Base-by-base conservation (phyloP, 2,888 invertebrate genomes). In the Operophtera brumata region DNA sequence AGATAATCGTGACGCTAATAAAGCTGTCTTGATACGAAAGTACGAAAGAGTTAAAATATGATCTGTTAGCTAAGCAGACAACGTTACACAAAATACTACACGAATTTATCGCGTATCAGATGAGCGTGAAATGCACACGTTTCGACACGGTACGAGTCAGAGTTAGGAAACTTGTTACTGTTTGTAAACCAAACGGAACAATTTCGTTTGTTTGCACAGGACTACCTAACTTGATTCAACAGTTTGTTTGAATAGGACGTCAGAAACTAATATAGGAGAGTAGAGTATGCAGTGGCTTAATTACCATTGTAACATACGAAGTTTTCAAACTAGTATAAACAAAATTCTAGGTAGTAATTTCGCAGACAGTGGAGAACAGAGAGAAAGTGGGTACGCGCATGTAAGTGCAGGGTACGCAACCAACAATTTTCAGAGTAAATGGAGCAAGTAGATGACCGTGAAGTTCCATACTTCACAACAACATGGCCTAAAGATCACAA, bases 401-500 rank as follows among this genome's bases (percentile, higher is more conserved):
- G 64, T 75, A 77, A 77, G 65, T 76, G 70, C 64, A 75, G 65
- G 70, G 71, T 72, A 71, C 66, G 65, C 61, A 75, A 75, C 74
- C 71, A 61, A 70, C 71, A 75, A 84, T 82, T 80, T 77, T 66
- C n/a, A 70, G 65, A 68, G 66, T 70, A 81, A 84, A 81, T 80
- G 69, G 79, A 84, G 80, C 80, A 81, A 72, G 73, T 56, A 64
- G 57, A 68, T 57, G 62, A 67, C 63, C 56, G 60, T 62, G 65
- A 73, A 74, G 68, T 74, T 74, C 72, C 69, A 65, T 67, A 67
- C 65, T 47, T 55, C 54, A 49, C 62, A 54, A 52, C 69, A 54
- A 67, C 46, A 56, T 50, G 20, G 25, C 30, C 37, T 70, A 57
- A 57, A 57, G 40, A 47, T 36, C 41, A 55, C 55, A 59, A 47